Evolutionary conservation across 2,113 vertebrate genomes (phyloP), one percentile per base, ranked within the genome.

Genomic region (Galeopterus variegatus): DNA sequence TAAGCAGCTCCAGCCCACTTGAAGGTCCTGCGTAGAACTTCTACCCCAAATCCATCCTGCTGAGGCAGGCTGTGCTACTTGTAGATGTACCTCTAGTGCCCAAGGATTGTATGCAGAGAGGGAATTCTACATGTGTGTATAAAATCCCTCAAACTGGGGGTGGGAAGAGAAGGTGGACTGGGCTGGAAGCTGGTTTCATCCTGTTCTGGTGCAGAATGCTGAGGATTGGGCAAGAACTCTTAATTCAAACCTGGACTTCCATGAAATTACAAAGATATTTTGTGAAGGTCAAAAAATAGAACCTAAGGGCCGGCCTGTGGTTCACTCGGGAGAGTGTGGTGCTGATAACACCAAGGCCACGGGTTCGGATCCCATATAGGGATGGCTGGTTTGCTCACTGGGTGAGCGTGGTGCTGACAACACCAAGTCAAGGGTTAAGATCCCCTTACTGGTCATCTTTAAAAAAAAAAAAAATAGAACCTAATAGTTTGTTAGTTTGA

Each of bases 191-290:
- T 33, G 15, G 23, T 4, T 75, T 77, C 8, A 24, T 26, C 8
- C 50, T 90, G 31, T 84, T 77, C n/a, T 92, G 45, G 45, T 58
- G 9, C 4, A 87, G 75, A 87, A 72, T 54, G 95, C 60, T 67
- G 60, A 82, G 62, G 41, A 93, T 41, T 41, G 50, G 72, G 73
- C 60, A 85, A 85, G 18, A 19, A 92, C 92, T 87, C 67, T 85
- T 79, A 92, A 77, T 73, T 93, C 18, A 96, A 54, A 69, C 18
- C 18, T 48, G 26, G 50, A 77, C 15, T 88, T 84, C 48, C 52
- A 28, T 52, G 58, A 73, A 67, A 79, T 75, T 52, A 58, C 70
- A 88, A 77, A 93, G 41, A 4, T 77, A 69, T 60, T 26, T 58
- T 67, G 56, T 75, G 41, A 79, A 86, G 58, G 24, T 54, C 31